phyloP scores from a whole-genome alignment of 2,113 vertebrate species.

The Perca fluviatilis region DNA sequence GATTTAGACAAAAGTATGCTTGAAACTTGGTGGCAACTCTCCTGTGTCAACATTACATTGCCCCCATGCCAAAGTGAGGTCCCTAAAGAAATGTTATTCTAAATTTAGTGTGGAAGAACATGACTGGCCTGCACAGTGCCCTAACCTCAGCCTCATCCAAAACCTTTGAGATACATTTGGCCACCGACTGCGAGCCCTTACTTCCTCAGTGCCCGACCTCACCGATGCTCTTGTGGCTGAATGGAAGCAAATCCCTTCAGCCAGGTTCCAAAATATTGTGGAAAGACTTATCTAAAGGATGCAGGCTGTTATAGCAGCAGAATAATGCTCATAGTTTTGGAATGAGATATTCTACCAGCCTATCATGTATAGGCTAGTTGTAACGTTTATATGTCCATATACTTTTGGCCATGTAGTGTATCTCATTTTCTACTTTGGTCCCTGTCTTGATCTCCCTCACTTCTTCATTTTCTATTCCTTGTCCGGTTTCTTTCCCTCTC shows the following conservation, averaged over 20 bases:
- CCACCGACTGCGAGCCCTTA: background rate
- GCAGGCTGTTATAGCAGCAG: background rate
- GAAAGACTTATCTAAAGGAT: background rate
- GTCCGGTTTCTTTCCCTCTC: background rate
- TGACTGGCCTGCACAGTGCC: background rate
- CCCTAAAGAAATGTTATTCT: background rate
- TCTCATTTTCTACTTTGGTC: background rate
- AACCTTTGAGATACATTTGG: constrained; percentile 3
- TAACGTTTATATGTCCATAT: constrained; percentile 12
- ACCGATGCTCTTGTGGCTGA: constrained; percentile 6
- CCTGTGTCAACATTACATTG: background rate
- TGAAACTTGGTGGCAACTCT: background rate
- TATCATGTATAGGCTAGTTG: background rate
- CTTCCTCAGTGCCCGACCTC: background rate
- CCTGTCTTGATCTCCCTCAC: background rate
- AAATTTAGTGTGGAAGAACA: background rate
- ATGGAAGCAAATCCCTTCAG: constrained; percentile 1
- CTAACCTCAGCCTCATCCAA: background rate
- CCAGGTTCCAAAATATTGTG: background rate
- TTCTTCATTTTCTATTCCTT: background rate
- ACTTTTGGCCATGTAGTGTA: background rate
- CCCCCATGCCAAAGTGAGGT: background rate
- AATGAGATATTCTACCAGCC: constrained; percentile 1
- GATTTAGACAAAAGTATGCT: background rate
- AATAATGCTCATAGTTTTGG: constrained; percentile 2